phyloP scores from a whole-genome alignment of 2,113 vertebrate species.

The Pedionomus torquatus region DNA sequence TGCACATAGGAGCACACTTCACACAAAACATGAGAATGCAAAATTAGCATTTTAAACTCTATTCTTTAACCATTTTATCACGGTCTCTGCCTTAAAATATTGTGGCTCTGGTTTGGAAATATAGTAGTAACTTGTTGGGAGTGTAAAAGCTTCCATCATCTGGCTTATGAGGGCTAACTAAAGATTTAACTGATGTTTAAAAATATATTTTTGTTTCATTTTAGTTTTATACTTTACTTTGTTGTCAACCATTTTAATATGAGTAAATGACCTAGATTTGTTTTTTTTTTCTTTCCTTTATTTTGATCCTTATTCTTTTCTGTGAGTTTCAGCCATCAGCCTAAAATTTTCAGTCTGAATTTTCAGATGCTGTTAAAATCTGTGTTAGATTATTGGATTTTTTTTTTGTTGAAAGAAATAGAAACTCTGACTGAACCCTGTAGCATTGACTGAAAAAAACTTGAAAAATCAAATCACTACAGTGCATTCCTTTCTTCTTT shows the following conservation, averaged over 20 bases:
- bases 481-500: neutral
- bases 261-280: neutral
- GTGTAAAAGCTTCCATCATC: neutral
- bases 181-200: neutral
- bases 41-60: neutral
- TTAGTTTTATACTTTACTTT: neutral
- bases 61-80: neutral
- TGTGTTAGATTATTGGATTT: neutral
- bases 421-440: neutral
- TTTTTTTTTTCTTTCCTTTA: rapidly evolving
- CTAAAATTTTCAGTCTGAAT: neutral
- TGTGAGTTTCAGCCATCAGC: neutral
- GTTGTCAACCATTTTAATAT: neutral
- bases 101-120: neutral
- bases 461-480: neutral
- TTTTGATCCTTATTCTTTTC: neutral
- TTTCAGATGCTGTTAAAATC: neutral
- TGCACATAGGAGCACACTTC: neutral
- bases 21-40: neutral
- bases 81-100: neutral
- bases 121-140: neutral
- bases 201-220: neutral
- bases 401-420: neutral
- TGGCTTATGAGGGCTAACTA: neutral
- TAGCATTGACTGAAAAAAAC: neutral